Evolutionary conservation across 1,140 invertebrate species (phyloP).

Genomic region (Drosophila sucinea): DNA sequence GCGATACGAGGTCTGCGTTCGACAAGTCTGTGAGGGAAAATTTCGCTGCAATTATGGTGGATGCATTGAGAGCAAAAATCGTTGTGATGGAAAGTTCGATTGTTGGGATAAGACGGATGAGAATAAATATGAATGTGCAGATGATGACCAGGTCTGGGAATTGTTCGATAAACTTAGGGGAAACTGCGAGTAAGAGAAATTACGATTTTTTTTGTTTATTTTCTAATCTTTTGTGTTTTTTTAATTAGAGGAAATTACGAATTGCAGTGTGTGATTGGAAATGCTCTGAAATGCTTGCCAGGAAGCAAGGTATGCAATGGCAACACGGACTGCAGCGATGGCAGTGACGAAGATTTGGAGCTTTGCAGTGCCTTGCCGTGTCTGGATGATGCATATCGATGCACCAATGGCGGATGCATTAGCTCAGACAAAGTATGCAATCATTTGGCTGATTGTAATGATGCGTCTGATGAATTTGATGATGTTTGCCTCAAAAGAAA

Average conservation of each 20-base stretch:
- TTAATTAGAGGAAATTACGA: background rate
- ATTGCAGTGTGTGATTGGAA: slow-evolving; percentile 8
- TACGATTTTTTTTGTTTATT: background rate
- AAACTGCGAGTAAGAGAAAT: slow-evolving; percentile 24
- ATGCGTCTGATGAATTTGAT: slow-evolving; percentile 88
- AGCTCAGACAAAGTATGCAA: slow-evolving; percentile 84
- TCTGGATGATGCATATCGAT: slow-evolving; percentile 83
- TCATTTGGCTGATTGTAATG: slow-evolving; percentile 85
- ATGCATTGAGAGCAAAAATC: background rate
- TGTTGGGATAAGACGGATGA: slow-evolving; percentile 48
- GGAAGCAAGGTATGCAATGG: slow-evolving; percentile 72
- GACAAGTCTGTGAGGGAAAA: background rate
- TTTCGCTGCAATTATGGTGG: slow-evolving; percentile 47
- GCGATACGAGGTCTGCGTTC: slow-evolving; percentile 25
- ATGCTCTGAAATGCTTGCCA: slow-evolving; percentile 23
- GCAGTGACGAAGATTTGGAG: slow-evolving; percentile 85
- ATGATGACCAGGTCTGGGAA: background rate
- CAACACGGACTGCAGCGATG: slow-evolving; percentile 83
- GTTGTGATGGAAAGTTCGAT: slow-evolving; percentile 17
- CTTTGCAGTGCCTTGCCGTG: slow-evolving; percentile 68
- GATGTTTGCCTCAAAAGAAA: slow-evolving; percentile 6
- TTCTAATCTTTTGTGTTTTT: too few relatives aligned
- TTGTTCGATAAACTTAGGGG: background rate
- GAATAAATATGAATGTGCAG: slow-evolving; percentile 20
- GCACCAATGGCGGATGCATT: slow-evolving; percentile 85